Evolutionary conservation across 1,140 invertebrate genomes (phyloP).

Genomic region (Trinorchestia longiramus): DNA sequence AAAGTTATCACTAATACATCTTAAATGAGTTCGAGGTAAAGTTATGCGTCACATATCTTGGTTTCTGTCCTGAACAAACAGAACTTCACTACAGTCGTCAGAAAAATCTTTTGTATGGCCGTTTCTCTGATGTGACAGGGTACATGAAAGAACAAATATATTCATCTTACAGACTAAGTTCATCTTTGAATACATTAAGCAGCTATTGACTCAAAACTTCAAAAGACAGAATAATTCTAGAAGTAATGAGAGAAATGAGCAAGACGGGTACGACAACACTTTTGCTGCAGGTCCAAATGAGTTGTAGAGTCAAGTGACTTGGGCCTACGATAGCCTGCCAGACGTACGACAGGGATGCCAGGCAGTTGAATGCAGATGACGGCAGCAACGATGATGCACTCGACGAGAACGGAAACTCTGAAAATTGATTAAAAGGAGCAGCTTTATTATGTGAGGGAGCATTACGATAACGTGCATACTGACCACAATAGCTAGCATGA

Average conservation of each 20-base stretch:
- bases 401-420: constrained; percentile 33
- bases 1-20: neutral
- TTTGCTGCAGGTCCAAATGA: neutral
- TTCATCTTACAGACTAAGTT: neutral
- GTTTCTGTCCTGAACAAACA: neutral
- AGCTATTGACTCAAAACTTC: constrained; percentile 8
- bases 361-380: neutral
- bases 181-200: neutral
- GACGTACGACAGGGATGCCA: neutral
- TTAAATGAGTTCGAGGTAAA: no score
- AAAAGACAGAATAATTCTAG: neutral
- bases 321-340: neutral
- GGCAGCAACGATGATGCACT: neutral
- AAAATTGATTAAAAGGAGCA: neutral
- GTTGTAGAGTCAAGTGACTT: neutral
- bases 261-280: neutral
- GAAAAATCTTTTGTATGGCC: neutral
- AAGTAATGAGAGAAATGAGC: neutral
- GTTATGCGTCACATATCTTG: no score
- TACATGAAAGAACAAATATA: neutral
- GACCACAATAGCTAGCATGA: no score
- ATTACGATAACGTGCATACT: no score
- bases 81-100: neutral
- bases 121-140: neutral
- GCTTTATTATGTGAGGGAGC: neutral